Evolutionary conservation across 1,140 invertebrate genomes (phyloP).

Genomic region (Pteromalus puparum): DNA sequence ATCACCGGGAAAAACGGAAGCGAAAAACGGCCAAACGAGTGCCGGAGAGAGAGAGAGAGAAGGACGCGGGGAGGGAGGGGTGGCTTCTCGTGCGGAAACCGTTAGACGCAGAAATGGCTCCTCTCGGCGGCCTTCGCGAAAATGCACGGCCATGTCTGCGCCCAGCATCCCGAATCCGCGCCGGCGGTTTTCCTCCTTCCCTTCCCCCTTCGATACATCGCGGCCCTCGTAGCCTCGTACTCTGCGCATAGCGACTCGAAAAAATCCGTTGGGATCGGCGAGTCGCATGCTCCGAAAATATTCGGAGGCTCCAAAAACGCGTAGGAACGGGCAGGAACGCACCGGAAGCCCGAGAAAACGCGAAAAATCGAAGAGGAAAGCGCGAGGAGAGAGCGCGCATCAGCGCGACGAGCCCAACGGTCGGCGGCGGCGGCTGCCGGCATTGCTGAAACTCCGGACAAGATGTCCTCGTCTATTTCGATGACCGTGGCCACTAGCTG

Average conservation of each 20-base stretch:
- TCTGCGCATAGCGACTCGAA: not conserved
- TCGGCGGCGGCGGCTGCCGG: slow-evolving; percentile 11
- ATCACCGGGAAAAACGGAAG: not conserved
- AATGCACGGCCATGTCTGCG: slow-evolving; percentile 7
- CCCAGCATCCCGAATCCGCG: not conserved
- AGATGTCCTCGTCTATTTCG: not conserved
- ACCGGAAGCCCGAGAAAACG: not conserved
- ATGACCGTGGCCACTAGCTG: not conserved
- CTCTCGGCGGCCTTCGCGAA: slow-evolving; percentile 4
- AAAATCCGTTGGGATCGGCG: not conserved
- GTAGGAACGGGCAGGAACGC: not conserved
- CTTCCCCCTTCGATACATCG: not conserved
- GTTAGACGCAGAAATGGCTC: slow-evolving; percentile 49
- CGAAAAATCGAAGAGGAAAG: not conserved
- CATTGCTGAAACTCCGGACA: not conserved
- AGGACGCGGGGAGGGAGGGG: slow-evolving; percentile 26
- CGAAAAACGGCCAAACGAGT: not conserved
- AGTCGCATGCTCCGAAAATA: not conserved
- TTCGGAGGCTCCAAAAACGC: not conserved
- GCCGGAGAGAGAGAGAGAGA: slow-evolving; percentile 12
- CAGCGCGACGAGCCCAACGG: slow-evolving; percentile 26
- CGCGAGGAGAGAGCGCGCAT: not conserved
- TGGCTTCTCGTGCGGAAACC: slow-evolving; percentile 41
- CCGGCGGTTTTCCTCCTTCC: not conserved
- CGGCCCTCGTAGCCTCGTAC: no score